Percentiles rank a stretch among this genome's conserved stretches.
These are phyloP conservation scores for Fregata magnificens DNA, from an alignment of 2,113 vertebrate genomes.

Conservation along the genomic window DNA sequence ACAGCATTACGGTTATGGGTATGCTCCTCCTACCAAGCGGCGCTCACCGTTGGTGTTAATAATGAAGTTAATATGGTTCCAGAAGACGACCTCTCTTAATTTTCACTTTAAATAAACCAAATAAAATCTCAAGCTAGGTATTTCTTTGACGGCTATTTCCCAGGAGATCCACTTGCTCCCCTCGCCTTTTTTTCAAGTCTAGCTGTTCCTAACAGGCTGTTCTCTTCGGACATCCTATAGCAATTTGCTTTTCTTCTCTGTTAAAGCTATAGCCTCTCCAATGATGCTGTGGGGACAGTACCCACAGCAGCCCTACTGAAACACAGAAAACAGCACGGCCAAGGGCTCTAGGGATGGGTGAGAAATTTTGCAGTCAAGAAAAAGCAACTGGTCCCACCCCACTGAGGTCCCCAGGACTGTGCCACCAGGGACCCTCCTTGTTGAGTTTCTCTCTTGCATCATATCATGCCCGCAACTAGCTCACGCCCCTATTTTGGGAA, in stretches of 20 bases:
- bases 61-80: neutral
- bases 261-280: neutral
- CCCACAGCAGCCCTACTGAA: neutral
- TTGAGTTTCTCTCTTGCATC: neutral
- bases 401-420: neutral
- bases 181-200: neutral
- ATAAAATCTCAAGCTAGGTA: neutral
- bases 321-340: neutral
- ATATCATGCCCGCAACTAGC: rapidly evolving
- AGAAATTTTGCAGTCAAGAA: neutral
- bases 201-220: neutral
- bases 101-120: constrained; percentile 24
- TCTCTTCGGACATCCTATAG: neutral
- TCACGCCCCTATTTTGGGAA: neutral
- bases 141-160: neutral
- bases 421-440: neutral
- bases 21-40: neutral
- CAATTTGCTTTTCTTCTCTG: neutral
- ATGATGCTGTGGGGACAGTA: neutral
- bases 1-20: neutral
- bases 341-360: neutral
- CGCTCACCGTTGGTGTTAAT: neutral
- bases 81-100: neutral
- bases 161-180: neutral
- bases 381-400: neutral